Conservation (phyloP, 1,140 invertebrate genomes). For the Drosophila teissieri region DNA sequence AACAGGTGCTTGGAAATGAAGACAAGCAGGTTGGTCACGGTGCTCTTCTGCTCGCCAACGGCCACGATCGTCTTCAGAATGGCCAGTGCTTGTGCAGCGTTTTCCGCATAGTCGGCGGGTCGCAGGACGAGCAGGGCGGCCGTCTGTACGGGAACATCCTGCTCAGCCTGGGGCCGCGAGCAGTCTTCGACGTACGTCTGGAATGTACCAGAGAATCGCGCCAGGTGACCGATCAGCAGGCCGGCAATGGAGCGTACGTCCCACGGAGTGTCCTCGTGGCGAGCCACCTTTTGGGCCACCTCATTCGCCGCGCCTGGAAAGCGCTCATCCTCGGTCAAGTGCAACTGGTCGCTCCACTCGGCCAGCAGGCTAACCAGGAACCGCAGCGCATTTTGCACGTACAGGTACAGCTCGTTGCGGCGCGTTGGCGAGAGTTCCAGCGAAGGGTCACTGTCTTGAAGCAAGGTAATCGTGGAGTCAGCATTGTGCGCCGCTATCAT, state of each 20-base stretch:
- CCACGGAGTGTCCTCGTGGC: conserved; percentile 57
- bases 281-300: conserved; percentile 39
- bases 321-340: not conserved
- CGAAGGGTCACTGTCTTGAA: not conserved
- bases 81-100: conserved; percentile 2
- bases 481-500: not conserved
- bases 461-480: not conserved
- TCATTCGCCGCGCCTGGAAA: not conserved
- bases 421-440: conserved; percentile 53
- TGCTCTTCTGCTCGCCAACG: conserved; percentile 7
- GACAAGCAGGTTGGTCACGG: conserved; percentile 51
- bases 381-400: conserved; percentile 56
- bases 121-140: conserved; percentile 49
- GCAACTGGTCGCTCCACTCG: conserved; percentile 24
- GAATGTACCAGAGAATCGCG: conserved; percentile 28
- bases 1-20: conserved; percentile 59
- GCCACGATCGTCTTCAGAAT: conserved; percentile 34
- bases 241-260: conserved; percentile 70
- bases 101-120: conserved; percentile 3
- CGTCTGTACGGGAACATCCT: conserved; percentile 52
- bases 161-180: not conserved
- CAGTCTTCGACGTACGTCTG: conserved; percentile 19
- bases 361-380: conserved; percentile 54
- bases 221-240: conserved; percentile 47
- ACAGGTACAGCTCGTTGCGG: conserved; percentile 58